Evolutionary conservation across 2,888 invertebrate genomes (phyloP).

Genomic region (Rapana venosa): DNA sequence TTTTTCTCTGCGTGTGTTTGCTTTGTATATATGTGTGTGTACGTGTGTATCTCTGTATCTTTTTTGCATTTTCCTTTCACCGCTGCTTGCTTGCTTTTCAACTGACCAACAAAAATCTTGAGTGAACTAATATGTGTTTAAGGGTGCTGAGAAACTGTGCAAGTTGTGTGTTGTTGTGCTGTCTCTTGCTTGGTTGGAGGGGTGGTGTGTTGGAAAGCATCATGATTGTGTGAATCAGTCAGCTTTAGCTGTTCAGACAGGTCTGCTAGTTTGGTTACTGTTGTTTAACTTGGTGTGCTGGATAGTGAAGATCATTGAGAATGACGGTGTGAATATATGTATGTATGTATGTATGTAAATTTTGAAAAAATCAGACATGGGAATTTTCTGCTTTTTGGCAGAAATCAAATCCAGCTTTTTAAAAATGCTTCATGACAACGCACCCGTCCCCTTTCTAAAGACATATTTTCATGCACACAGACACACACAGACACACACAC

Average conservation of each 20-base stretch:
- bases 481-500: not conserved
- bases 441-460: too few species aligned
- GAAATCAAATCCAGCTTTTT: not conserved
- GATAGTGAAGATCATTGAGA: not conserved
- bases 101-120: not conserved
- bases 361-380: not conserved
- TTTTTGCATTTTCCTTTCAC: not conserved
- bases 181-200: not conserved
- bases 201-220: too few species aligned
- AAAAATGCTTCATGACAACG: not conserved
- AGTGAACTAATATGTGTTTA: not conserved
- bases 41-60: not conserved
- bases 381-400: not conserved
- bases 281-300: not conserved
- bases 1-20: conserved; percentile 4
- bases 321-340: not conserved
- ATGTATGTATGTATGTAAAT: not conserved
- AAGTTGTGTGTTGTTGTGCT: not conserved
- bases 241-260: too few species aligned
- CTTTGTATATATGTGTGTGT: conserved; percentile 1
- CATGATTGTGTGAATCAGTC: too few species aligned
- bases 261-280: not conserved
- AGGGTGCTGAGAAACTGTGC: not conserved
- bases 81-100: not conserved
- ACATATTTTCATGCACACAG: too few species aligned